A percentile compares a stretch with the other conserved stretches of the same genome.
phyloP scores from a whole-genome alignment of 2,888 invertebrate species.

The Hypsopygia costalis region DNA sequence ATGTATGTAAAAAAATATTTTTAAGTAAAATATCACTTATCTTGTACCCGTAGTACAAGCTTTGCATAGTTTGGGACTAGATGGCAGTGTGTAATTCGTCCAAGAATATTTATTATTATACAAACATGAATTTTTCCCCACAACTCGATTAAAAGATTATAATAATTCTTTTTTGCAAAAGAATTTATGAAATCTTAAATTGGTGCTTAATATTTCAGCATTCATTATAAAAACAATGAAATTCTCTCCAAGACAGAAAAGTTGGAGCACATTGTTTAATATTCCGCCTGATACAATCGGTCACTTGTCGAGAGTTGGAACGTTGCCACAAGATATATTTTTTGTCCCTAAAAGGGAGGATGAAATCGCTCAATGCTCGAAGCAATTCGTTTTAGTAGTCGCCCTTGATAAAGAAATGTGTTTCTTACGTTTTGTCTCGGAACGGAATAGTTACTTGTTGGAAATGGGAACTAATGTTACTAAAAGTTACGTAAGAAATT shows the following conservation, averaged over 20 bases:
- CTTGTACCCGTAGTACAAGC: too few species aligned
- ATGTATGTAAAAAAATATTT: too few species aligned
- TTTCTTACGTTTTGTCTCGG: background rate
- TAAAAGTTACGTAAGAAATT: too few species aligned
- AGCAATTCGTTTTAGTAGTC: conserved; percentile 16
- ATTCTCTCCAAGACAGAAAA: background rate
- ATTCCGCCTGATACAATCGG: background rate
- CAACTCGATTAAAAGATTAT: too few species aligned
- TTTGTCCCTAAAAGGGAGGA: conserved; percentile 1
- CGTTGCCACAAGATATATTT: background rate
- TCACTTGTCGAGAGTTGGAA: background rate
- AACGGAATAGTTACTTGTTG: background rate
- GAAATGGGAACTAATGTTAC: background rate
- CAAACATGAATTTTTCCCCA: too few species aligned
- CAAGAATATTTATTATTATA: too few species aligned
- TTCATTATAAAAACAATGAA: background rate
- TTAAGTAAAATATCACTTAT: too few species aligned
- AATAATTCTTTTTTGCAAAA: too few species aligned
- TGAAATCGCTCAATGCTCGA: conserved; percentile 22
- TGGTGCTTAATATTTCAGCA: too few species aligned
- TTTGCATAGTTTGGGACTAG: too few species aligned
- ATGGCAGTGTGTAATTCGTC: too few species aligned
- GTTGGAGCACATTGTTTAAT: background rate
- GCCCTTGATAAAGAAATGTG: background rate
- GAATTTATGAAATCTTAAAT: too few species aligned